Conservation (phyloP, 2,797 vertebrate species). For the Potorous gilbertii region DNA sequence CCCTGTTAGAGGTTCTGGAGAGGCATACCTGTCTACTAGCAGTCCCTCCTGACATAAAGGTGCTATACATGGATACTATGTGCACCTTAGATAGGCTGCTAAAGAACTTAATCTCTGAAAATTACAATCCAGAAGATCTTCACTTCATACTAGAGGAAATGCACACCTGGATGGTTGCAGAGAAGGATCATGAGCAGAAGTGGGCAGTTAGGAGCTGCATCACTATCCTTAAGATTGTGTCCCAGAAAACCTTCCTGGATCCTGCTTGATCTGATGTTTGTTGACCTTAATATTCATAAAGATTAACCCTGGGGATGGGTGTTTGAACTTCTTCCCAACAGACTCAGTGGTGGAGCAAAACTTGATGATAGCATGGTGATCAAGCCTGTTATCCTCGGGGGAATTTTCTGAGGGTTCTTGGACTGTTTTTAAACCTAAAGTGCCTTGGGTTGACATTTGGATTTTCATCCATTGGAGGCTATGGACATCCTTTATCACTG, state of each 20-base stretch:
- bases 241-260: not conserved
- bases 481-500: not conserved
- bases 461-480: not conserved
- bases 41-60: too few species aligned
- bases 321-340: not conserved
- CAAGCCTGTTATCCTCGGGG: not conserved
- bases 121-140: too few species aligned
- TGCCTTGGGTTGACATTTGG: not conserved
- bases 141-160: not conserved
- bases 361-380: not conserved
- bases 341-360: not conserved
- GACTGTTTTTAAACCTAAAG: not conserved
- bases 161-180: slow-evolving; percentile 46
- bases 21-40: too few species aligned
- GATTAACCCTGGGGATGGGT: not conserved
- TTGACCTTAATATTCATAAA: not conserved
- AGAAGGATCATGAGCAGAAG: slow-evolving; percentile 61
- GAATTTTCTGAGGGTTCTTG: not conserved
- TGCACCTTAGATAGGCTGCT: too few species aligned
- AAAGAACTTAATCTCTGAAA: too few species aligned
- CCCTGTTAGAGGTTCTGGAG: too few species aligned
- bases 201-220: slow-evolving; percentile 49
- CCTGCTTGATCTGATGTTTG: not conserved
- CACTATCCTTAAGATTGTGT: slow-evolving; percentile 63
- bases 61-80: too few species aligned